Base-by-base conservation (phyloP, 2,797 vertebrate genomes). In the Notolepis coatsorum region DNA sequence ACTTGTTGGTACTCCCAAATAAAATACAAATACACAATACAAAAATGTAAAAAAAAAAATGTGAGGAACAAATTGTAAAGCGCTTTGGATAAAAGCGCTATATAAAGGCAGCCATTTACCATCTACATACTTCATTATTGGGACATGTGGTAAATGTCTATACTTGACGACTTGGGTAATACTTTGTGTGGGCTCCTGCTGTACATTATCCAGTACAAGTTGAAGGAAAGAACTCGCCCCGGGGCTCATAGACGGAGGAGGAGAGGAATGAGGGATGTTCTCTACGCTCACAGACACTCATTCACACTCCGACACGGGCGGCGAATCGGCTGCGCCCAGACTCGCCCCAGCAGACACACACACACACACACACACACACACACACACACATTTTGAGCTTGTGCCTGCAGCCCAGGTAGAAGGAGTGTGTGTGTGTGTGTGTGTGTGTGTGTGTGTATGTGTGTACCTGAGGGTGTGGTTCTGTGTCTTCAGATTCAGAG, bases 381-480 rank as follows among this genome's bases (percentile, higher is more conserved):
- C 37, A 47, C 2, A 1, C 49, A 64, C 66, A 71, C 60, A 65
- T 62, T 17, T n/a, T 48, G 2, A 42, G 13, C 38, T 28, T 9
- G 20, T 58, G 48, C 21, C 4, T 15, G 56, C 0, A 24, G 15
- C n/a, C n/a, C n/a, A n/a, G n/a, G n/a, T n/a, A n/a, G 20, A 18
- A 17, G 37, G 55, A 67, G 31, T 53, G 23, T 63, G 41, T 54
- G 53, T 31, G 47, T 50, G 13, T 10, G 47, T 31, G 27, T 46
- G 46, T 50, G 53, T 55, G 62, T 65, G 39, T 57, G 52, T 71
- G 67, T 67, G 52, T 0, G 7, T 49, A 54, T 73, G 45, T 71
- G 68, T 71, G 17, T 17, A 77, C 75, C 68, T 61, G 35, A 73
- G 66, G 84, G 82, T 72, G 80, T 55, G 78, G 73, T 17, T 10